A percentile compares a stretch with the other conserved stretches of the same genome.
phyloP scores from a whole-genome alignment of 2,888 invertebrate genomes.

The Cerastis rubricosa region DNA sequence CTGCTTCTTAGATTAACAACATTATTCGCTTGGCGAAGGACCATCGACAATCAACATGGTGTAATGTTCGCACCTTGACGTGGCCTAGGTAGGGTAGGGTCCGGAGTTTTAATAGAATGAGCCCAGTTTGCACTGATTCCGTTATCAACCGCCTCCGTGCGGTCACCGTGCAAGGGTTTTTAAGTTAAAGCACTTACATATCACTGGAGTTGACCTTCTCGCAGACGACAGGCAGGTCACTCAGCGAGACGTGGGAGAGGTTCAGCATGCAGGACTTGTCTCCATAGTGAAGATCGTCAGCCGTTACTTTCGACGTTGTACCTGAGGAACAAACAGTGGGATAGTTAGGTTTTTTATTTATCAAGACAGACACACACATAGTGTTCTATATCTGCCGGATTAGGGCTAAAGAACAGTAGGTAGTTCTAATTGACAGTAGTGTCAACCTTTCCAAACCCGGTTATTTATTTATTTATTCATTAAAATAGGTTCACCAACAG shows the following conservation, averaged over 20 bases:
- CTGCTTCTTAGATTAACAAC: background rate
- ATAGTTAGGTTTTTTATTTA: background rate
- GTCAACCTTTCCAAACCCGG: no score
- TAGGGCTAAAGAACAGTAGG: no score
- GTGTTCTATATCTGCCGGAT: no score
- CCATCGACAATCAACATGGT: background rate
- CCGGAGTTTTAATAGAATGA: background rate
- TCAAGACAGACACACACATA: no score
- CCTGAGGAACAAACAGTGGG: slow-evolving; percentile 77
- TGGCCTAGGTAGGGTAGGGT: background rate
- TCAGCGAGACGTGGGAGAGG: slow-evolving; percentile 86
- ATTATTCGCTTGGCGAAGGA: background rate
- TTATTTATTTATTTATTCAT: no score
- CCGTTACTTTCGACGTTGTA: slow-evolving; percentile 96
- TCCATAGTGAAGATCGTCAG: slow-evolving; percentile 96
- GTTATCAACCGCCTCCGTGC: no score
- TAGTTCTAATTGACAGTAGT: no score
- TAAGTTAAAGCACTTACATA: slow-evolving; percentile 77
- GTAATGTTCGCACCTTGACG: background rate
- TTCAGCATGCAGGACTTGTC: slow-evolving; percentile 96
- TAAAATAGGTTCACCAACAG: no score
- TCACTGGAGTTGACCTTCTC: slow-evolving; percentile 87
- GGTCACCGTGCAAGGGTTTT: background rate
- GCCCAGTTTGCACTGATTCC: background rate
- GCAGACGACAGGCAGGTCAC: slow-evolving; percentile 84